Evolutionary conservation across 2,113 vertebrate genomes (phyloP).

Genomic region (Neofelis nebulosa): DNA sequence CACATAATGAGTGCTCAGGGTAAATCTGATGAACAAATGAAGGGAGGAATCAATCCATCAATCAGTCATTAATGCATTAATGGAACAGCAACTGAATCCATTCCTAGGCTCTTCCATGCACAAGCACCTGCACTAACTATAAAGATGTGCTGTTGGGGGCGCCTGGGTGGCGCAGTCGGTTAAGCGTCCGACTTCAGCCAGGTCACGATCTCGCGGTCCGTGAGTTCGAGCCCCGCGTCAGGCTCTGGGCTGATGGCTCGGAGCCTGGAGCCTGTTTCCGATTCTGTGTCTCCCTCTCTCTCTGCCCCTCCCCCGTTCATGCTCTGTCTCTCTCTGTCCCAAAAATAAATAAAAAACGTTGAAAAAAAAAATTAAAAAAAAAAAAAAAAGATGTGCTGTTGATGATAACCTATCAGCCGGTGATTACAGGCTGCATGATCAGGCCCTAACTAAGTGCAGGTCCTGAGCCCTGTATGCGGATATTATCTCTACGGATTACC

Average conservation of each 20-base stretch:
- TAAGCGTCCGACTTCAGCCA: too few relatives aligned
- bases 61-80: not conserved
- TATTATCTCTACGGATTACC: not conserved
- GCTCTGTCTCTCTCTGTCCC: too few relatives aligned
- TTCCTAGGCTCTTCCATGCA: not conserved
- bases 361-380: too few relatives aligned
- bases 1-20: not conserved
- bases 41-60: not conserved
- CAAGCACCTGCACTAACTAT: not conserved
- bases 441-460: not conserved
- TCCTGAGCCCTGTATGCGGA: not conserved
- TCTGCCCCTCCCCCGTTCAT: too few relatives aligned
- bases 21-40: not conserved
- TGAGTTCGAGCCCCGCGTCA: too few relatives aligned
- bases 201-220: too few relatives aligned
- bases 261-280: too few relatives aligned
- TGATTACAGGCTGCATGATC: accelerated
- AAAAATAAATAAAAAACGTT: too few relatives aligned
- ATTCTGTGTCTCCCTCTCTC: too few relatives aligned
- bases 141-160: accelerated
- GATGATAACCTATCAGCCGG: accelerated
- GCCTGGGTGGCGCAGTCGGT: too few relatives aligned
- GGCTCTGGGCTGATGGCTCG: too few relatives aligned
- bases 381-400: accelerated
- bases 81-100: not conserved